Evolutionary conservation across 2,113 vertebrate genomes (phyloP), one percentile per base, ranked within the genome.

Genomic region (Oncorhynchus nerka): DNA sequence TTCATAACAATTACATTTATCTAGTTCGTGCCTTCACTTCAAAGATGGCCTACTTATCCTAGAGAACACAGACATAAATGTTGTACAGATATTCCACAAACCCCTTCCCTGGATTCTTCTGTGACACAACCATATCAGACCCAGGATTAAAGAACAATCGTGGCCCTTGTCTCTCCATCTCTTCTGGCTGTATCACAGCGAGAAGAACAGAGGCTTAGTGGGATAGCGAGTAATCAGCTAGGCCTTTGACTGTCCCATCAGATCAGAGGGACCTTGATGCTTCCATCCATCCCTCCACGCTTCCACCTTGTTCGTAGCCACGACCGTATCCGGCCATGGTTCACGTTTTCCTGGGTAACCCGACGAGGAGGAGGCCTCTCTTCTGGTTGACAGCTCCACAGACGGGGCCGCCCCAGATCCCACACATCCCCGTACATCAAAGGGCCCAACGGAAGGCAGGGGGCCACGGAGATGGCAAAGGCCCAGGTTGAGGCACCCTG

Each of bases 371-470:
- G 34, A 70, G 24, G 8, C 26, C 69, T 73, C 28, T 22, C 49
- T 22, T 61, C 81, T 19, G 69, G 69, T 19, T 68, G 4, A 65
- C 70, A 61, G 72, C 24, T 70, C 69, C 69, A 24, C n/a, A 48
- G 30, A 69, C 22, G 0, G 2, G 11, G 59, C 20, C 62, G 71
- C n/a, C 78, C 15, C 78, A 62, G 70, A 81, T 80, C 71, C 62
- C 55, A 75, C 55, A 75, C 75, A 16, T 51, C 49, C 11, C 49
- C 4, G n/a, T 75, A 86, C 80, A 85, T 91, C 85, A 90, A 87
- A 90, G 62, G 73, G 49, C 49, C 9, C 28, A 34, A 45, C 71
- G 70, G 75, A 75, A 69, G 66, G 73, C 49, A 65, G 69, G 75
- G 39, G 49, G 73, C 73, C 20, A 65, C 26, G 69, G 59, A 51